Percentiles rank a stretch among this genome's conserved stretches.
Conservation (phyloP, 2,888 invertebrate genomes). For the Spicauda simplicius region DNA sequence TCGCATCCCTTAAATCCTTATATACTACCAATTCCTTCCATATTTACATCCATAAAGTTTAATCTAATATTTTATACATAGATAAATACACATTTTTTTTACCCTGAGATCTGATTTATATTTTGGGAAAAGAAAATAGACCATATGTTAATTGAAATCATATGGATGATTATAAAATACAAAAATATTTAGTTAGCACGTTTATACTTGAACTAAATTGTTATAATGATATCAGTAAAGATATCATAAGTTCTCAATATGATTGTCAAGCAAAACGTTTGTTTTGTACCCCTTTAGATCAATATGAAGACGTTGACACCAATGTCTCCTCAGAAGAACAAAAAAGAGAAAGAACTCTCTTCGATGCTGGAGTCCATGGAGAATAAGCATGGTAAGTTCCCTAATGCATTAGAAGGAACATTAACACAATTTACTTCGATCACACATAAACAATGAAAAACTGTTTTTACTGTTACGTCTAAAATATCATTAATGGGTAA, state of each 20-base stretch:
- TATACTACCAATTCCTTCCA: too few relatives aligned
- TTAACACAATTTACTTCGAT: conserved; percentile 8
- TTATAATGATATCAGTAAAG: too few relatives aligned
- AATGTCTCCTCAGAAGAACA: conserved; percentile 85
- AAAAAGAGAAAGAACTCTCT: conserved; percentile 89
- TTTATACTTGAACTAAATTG: too few relatives aligned
- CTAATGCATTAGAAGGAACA: conserved; percentile 1
- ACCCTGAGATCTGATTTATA: too few relatives aligned
- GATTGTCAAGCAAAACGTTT: neutral
- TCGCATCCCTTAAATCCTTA: neutral
- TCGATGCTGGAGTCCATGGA: conserved; percentile 92
- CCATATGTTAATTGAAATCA: too few relatives aligned
- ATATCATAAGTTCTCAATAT: too few relatives aligned
- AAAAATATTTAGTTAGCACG: too few relatives aligned
- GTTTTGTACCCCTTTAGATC: conserved; percentile 62
- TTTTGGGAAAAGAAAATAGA: too few relatives aligned
- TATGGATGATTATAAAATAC: too few relatives aligned
- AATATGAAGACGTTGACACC: conserved; percentile 86
- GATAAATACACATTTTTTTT: too few relatives aligned
- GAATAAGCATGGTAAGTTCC: conserved; percentile 91
- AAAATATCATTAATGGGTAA: conserved; percentile 71
- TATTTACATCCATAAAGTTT: too few relatives aligned
- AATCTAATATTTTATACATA: too few relatives aligned
- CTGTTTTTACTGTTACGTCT: neutral
- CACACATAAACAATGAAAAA: conserved; percentile 14